A percentile compares a stretch with the other conserved stretches of the same genome.
Conservation (phyloP, 2,888 invertebrate species). For the Blastobasis adustella region DNA sequence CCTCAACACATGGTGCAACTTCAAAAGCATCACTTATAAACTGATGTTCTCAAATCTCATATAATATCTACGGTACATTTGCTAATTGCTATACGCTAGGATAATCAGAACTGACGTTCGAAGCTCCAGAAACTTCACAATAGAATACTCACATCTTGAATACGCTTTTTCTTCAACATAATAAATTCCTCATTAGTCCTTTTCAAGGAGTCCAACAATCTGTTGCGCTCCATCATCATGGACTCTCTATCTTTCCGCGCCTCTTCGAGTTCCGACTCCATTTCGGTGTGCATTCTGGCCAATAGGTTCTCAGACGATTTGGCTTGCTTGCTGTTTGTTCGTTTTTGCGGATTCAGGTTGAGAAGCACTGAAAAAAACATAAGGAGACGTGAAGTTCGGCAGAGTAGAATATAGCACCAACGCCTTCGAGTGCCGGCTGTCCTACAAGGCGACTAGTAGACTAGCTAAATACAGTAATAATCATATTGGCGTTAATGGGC, state of each 20-base stretch:
- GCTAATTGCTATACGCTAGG: too few species aligned
- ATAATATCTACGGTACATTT: too few species aligned
- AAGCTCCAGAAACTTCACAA: too few species aligned
- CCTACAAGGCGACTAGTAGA: too few species aligned
- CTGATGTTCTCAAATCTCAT: too few species aligned
- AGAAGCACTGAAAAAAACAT: constrained; percentile 44
- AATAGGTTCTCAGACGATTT: constrained; percentile 61
- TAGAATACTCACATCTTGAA: constrained; percentile 82
- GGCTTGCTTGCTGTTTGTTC: constrained; percentile 34
- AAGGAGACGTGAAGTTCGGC: not conserved
- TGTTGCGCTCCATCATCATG: constrained; percentile 68
- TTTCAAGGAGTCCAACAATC: constrained; percentile 78
- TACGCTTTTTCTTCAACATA: constrained; percentile 82
- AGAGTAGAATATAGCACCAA: too few species aligned
- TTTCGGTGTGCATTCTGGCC: constrained; percentile 50
- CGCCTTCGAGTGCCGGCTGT: too few species aligned
- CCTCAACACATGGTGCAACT: too few species aligned
- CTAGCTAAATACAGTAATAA: too few species aligned
- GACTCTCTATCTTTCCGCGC: constrained; percentile 63
- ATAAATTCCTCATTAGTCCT: constrained; percentile 85
- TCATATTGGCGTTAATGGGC: too few species aligned
- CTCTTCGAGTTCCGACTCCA: constrained; percentile 58
- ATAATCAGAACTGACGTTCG: too few species aligned
- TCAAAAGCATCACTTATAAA: too few species aligned
- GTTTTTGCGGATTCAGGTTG: constrained; percentile 58